Evolutionary conservation across 2,113 vertebrate genomes (phyloP).

Genomic region (Psilopsiagon aymara): DNA sequence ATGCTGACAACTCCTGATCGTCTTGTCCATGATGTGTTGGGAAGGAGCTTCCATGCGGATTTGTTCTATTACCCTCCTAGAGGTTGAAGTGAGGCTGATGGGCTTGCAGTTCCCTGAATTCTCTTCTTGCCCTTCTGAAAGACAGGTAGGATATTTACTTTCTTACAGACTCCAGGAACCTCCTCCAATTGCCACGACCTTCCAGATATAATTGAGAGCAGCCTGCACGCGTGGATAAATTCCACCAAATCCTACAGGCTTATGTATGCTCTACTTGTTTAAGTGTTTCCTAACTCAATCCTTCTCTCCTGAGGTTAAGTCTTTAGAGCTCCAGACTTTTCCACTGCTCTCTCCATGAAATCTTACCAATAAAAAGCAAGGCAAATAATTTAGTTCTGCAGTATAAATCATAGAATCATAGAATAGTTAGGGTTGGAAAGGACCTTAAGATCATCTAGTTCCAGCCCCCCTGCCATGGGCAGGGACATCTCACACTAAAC

Average conservation of each 20-base stretch:
- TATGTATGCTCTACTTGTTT: background rate
- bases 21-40: background rate
- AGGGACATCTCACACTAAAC: too few relatives aligned
- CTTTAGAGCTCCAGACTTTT: background rate
- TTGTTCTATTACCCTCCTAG: background rate
- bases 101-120: background rate
- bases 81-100: background rate
- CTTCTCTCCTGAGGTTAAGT: background rate
- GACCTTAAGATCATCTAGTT: too few relatives aligned
- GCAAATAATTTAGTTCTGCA: background rate
- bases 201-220: background rate
- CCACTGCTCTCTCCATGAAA: background rate
- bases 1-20: background rate
- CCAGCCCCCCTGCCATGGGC: too few relatives aligned
- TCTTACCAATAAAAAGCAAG: background rate
- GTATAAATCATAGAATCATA: background rate
- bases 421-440: too few relatives aligned
- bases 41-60: background rate
- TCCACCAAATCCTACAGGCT: background rate
- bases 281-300: background rate
- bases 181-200: background rate
- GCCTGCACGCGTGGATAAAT: background rate
- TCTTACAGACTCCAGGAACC: background rate
- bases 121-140: background rate
- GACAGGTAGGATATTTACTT: background rate